Base-by-base conservation (phyloP, 2,888 invertebrate species). In the Periphyllus acericola region DNA sequence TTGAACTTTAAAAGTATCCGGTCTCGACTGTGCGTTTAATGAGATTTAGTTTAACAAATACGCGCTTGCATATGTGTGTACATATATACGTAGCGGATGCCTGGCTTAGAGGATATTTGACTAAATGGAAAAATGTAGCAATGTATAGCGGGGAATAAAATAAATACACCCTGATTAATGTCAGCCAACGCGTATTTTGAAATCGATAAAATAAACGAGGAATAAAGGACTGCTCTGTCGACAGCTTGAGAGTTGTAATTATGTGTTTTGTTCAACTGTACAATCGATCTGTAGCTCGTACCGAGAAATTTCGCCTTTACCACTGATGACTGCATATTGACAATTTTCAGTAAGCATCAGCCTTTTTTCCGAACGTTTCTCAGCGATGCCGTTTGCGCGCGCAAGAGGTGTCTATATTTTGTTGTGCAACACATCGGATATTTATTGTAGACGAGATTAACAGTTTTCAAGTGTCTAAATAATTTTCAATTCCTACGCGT, bases 191-290 rank as follows among this genome's bases (percentile, higher is more conserved):
- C 29, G 46, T 81, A 29, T 40, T 46, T 32, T 29, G 9, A 68
- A 81, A 81, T 68, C 36, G 21, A 68, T 81, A 68, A 68, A 29
- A 68, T 68, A 81, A 68, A 81, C 40, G 21, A 68, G 40, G 68
- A 68, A 68, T n/a, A 68, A 40, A 68, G 32, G 36, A 68, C 40
- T 46, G 32, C 68, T 81, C 29, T 81, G 68, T 32, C 68, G 68
- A 81, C 66, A 46, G 29, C 14, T 81, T 14, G 68, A 32, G 36
- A 81, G 29, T 66, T 32, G 32, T 68, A 81, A 81, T 68, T 81
- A 40, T 81, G 40, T 81, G 68, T 81, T 68, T 81, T 21, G 40
- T 68, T 81, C 25, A 5, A 40, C 66, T 40, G 17, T n/a, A n/a
- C n/a, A 29, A 21, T 68, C n/a, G 17, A 36, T 36, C 66, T 29